Conservation (phyloP, 2,113 vertebrate genomes). For the Ascaphus truei region DNA sequence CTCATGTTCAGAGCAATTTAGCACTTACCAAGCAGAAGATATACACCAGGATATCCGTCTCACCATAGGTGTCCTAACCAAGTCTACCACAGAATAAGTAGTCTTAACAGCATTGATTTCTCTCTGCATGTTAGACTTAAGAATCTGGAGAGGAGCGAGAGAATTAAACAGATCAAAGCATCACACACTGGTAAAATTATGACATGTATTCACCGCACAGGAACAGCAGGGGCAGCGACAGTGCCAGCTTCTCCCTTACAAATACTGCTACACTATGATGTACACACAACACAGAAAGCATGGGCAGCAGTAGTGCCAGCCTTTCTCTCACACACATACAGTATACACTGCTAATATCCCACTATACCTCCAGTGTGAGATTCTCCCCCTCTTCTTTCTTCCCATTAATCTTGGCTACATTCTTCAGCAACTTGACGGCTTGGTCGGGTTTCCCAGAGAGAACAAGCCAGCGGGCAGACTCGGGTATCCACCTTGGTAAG, state of each 20-base stretch:
- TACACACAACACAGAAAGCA: too few relatives aligned
- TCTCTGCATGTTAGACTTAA: conserved; percentile 69
- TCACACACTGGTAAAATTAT: neutral
- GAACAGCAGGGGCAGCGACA: too few relatives aligned
- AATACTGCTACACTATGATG: too few relatives aligned
- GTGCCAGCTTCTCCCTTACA: too few relatives aligned
- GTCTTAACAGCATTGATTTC: conserved; percentile 47
- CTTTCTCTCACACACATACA: too few relatives aligned
- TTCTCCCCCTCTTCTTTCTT: conserved; percentile 55
- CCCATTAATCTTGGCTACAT: conserved; percentile 69
- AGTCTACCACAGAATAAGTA: conserved; percentile 41
- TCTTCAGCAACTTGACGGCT: conserved; percentile 62
- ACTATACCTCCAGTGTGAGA: conserved; percentile 65
- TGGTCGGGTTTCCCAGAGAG: conserved; percentile 47
- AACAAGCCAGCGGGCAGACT: conserved; percentile 76
- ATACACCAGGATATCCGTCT: conserved; percentile 65
- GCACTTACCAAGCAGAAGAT: conserved; percentile 61
- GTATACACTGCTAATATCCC: too few relatives aligned
- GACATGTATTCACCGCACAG: too few relatives aligned
- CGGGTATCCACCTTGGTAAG: conserved; percentile 71
- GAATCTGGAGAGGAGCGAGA: conserved; percentile 62
- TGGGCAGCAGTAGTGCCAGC: too few relatives aligned
- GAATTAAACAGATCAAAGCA: neutral
- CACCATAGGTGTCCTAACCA: conserved; percentile 58
- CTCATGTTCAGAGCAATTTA: too few relatives aligned